Conservation (phyloP, 2,797 vertebrate genomes). For the Hydrophis major region DNA sequence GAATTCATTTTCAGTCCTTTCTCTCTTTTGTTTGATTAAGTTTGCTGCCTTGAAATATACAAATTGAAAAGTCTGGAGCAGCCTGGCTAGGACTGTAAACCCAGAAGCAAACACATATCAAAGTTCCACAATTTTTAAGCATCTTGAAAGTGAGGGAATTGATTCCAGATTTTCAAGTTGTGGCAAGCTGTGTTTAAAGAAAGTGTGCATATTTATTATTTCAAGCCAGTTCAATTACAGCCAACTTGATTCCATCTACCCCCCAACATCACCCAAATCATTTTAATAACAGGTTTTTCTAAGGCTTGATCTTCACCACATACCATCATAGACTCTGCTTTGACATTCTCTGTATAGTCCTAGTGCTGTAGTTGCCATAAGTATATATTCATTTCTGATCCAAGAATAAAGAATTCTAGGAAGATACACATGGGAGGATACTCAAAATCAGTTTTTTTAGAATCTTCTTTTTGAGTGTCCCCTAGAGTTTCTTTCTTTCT, state of each 20-base stretch:
- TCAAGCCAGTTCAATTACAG: slow-evolving; percentile 65
- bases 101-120: slow-evolving; percentile 70
- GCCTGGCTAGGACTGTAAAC: slow-evolving; percentile 58
- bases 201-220: slow-evolving; percentile 69
- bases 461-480: neutral
- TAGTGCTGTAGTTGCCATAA: neutral
- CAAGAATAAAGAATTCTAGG: neutral
- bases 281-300: slow-evolving; percentile 53
- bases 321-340: neutral
- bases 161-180: slow-evolving; percentile 71
- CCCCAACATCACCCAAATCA: slow-evolving; percentile 48
- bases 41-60: slow-evolving; percentile 60
- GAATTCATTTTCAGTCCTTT: slow-evolving; percentile 45
- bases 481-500: neutral
- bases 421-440: neutral
- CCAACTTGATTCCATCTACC: slow-evolving; percentile 51
- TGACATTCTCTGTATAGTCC: neutral
- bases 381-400: neutral
- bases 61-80: slow-evolving; percentile 53
- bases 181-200: slow-evolving; percentile 67
- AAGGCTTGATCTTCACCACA: slow-evolving; percentile 35
- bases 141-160: slow-evolving; percentile 66
- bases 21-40: slow-evolving; percentile 60
- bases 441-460: slow-evolving; percentile 6
- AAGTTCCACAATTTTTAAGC: slow-evolving; percentile 58